A percentile compares a stretch with the other conserved stretches of the same genome.
Conservation (phyloP, 92 coral and sea anemone species). For the Nematostella vectensis region DNA sequence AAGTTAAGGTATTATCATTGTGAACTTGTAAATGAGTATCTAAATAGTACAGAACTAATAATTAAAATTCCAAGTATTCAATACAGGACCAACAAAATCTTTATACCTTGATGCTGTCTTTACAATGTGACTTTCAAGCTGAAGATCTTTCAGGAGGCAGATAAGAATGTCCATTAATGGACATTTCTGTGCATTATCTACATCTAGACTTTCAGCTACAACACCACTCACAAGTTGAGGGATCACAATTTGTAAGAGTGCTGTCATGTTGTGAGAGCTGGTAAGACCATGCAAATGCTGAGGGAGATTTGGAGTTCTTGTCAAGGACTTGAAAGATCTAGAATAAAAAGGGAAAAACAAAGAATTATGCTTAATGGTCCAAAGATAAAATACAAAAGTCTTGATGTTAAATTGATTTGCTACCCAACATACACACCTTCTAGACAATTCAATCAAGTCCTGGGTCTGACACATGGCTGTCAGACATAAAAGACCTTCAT, state of each 20-base stretch:
- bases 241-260: constrained; percentile 52
- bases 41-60: too few relatives aligned
- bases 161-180: constrained; percentile 5
- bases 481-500: constrained; percentile 72
- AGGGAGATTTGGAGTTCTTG: constrained; percentile 37
- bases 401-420: constrained; percentile 22
- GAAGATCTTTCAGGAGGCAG: constrained; percentile 24
- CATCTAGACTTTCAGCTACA: constrained; percentile 16
- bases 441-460: constrained; percentile 39
- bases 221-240: constrained; percentile 55
- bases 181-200: not conserved
- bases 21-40: too few relatives aligned
- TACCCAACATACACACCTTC: too few relatives aligned
- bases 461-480: constrained; percentile 70
- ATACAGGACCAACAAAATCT: too few relatives aligned
- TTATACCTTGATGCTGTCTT: constrained; percentile 26
- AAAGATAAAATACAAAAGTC: too few relatives aligned
- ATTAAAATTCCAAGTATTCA: too few relatives aligned
- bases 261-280: constrained; percentile 35
- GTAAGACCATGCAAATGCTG: constrained; percentile 42
- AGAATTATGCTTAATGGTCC: not conserved
- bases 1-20: too few relatives aligned
- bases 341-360: not conserved
- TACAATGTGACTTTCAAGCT: constrained; percentile 31
- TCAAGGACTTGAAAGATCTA: constrained; percentile 57